Base-by-base conservation (phyloP, 64 coral and sea anemone genomes). In the Stylophora pistillata region DNA sequence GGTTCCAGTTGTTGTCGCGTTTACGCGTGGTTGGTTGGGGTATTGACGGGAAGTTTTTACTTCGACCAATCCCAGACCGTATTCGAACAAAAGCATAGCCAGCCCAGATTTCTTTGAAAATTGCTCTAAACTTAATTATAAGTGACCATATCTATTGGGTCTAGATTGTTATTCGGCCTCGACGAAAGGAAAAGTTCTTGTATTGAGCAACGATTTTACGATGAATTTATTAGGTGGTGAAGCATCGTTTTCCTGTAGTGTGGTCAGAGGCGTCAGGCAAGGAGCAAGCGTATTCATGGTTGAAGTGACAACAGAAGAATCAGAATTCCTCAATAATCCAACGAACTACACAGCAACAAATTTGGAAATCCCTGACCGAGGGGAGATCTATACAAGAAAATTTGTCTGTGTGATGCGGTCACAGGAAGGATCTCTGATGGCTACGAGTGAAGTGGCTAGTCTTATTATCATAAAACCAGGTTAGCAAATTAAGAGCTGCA, bases 201-300 rank as follows among this genome's bases (percentile, higher is more conserved):
- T 0, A 47, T 7, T 47, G 37, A 47, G 37, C 37, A 47, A 3
- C 7, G 37, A 47, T 47, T 47, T 47, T 47, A 47, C 37, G 3
- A 47, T 0, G 7, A 47, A 29, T 72, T 52, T 76, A 23, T 69
- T 84, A 84, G 80, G 80, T 84, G 61, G 69, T 12, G 13, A 84
- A 65, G 62, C 34, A 69, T 69, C 80, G 80, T 84, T 84, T 69
- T 53, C 37, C 23, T 84, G 80, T 26, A 63, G 18, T 0, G 80
- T 84, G 62, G 58, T 84, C 17, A 84, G 61, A 20, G 80, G 80
- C 23, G 66, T 70, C 18, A 84, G 80, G 34, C 16, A 65, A 53
- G 80, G 80, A 84, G 80, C 34, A 84, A n/a, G 33, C 58, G 17
- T 84, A 10, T 16, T 25, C 53, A 1, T 84, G 11, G 30, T 84